Base-by-base conservation (phyloP, 2,888 invertebrate genomes). In the Tineola bisselliella region DNA sequence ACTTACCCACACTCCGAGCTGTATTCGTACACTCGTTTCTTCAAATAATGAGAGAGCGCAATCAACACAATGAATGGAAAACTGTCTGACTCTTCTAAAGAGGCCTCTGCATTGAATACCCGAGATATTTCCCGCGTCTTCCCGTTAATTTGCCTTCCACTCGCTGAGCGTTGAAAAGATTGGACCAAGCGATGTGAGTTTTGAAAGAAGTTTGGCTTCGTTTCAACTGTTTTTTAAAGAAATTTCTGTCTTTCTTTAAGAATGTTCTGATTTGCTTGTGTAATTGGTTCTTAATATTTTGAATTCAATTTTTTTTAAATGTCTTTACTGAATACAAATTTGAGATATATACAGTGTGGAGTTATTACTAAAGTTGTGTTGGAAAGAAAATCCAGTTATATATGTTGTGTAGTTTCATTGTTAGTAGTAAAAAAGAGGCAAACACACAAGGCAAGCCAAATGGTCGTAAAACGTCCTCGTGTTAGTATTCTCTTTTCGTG, bases 101-200 rank as follows among this genome's bases (percentile, higher is more conserved):
- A 43, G 59, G 44, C 59, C 44, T 43, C 19, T 56, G 33, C 33
- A 11, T 58, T 58, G 60, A 48, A 44, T 60, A 25, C 25, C 44
- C 60, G 61, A 61, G 61, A 52, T 61, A 59, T 58, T 61, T 59
- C 59, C 61, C 57, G 52, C 48, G 61, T 61, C 61, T 59, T 61
- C 61, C 52, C 54, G 59, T 62, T 61, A 57, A 57, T 44, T 57
- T 56, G 58, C 58, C 58, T 58, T 58, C 58, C 58, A 58, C 58
- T 58, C 58, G 15, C 15, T 33, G 33, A 58, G 33, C 33, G 58
- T 33, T 58, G 58, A 33, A 58, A 58, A 58, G 58, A 58, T 58
- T 58, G 31, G 15, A 33, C 58, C 33, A 33, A 31, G 58, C 33
- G 58, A 58, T 58, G 58, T 33, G 58, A 58, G 33, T 30, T 33